Evolutionary conservation across 2,888 invertebrate species (phyloP).

Genomic region (Carabus problematicus): DNA sequence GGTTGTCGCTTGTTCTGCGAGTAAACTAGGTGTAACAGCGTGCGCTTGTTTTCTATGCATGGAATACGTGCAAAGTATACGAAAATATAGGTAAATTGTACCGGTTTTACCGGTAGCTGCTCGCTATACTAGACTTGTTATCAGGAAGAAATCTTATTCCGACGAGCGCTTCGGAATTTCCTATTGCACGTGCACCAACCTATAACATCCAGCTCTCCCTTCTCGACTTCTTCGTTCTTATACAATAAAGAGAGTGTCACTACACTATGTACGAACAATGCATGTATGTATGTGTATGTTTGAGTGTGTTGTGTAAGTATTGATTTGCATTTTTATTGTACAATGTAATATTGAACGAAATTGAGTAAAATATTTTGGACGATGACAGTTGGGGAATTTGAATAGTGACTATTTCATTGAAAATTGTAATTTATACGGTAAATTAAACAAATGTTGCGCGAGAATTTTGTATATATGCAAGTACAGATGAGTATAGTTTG

Average conservation of each 20-base stretch:
- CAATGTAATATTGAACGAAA: too few species aligned
- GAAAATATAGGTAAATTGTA: slow-evolving; percentile 36
- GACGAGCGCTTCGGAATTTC: slow-evolving; percentile 12
- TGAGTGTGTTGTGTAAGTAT: neutral
- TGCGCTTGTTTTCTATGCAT: slow-evolving; percentile 37
- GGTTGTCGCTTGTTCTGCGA: too few species aligned
- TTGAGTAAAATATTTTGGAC: too few species aligned
- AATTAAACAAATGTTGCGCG: too few species aligned
- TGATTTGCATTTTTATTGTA: too few species aligned
- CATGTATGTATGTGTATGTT: neutral
- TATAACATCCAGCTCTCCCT: slow-evolving; percentile 10
- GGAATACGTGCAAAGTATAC: slow-evolving; percentile 37
- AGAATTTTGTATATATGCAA: too few species aligned
- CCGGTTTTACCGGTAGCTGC: slow-evolving; percentile 12
- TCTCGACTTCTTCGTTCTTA: neutral
- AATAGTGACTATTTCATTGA: too few species aligned
- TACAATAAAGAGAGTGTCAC: neutral
- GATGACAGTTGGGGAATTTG: too few species aligned
- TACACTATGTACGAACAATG: neutral
- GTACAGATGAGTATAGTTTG: too few species aligned
- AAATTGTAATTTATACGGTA: too few species aligned
- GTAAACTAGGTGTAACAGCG: neutral
- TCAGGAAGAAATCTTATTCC: slow-evolving; percentile 16
- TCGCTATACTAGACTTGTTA: slow-evolving; percentile 7
- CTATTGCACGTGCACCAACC: slow-evolving; percentile 8